A percentile compares a stretch with the other conserved stretches of the same genome.
Evolutionary conservation across 2,888 invertebrate genomes (phyloP).

Genomic region (Leistus spinibarbis): DNA sequence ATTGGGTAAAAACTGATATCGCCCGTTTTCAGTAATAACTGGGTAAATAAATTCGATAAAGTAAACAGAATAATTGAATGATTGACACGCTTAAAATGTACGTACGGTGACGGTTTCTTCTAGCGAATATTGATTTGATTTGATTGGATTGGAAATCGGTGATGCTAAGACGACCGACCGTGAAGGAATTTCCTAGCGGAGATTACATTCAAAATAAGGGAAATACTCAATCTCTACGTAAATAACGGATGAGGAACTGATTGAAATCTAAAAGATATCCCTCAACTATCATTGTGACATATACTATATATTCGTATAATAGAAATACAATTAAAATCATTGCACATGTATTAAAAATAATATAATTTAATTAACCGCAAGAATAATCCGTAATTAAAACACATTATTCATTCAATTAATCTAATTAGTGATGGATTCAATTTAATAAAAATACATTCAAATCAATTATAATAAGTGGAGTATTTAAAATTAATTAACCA

Average conservation of each 20-base stretch:
- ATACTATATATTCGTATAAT: too few species aligned
- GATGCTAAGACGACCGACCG: neutral
- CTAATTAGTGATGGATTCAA: too few species aligned
- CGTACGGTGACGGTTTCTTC: neutral
- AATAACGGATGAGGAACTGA: constrained; percentile 31
- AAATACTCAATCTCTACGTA: constrained; percentile 28
- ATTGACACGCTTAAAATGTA: neutral
- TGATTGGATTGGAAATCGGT: neutral
- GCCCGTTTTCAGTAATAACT: neutral
- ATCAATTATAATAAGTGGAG: too few species aligned
- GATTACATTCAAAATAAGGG: constrained; percentile 35
- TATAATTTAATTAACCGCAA: too few species aligned
- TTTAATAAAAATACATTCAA: too few species aligned
- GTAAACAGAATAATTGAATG: neutral
- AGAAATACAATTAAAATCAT: too few species aligned
- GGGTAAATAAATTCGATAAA: neutral
- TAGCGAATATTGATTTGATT: neutral
- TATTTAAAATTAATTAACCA: too few species aligned
- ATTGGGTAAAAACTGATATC: neutral
- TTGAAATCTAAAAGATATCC: constrained; percentile 18
- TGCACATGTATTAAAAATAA: too few species aligned
- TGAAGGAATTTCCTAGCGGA: constrained; percentile 33
- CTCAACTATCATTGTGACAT: too few species aligned
- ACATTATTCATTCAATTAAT: too few species aligned
- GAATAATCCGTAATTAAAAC: too few species aligned